A percentile compares a stretch with the other conserved stretches of the same genome.
phyloP scores from a whole-genome alignment of 2,113 vertebrate genomes.

The Labrus mixtus region DNA sequence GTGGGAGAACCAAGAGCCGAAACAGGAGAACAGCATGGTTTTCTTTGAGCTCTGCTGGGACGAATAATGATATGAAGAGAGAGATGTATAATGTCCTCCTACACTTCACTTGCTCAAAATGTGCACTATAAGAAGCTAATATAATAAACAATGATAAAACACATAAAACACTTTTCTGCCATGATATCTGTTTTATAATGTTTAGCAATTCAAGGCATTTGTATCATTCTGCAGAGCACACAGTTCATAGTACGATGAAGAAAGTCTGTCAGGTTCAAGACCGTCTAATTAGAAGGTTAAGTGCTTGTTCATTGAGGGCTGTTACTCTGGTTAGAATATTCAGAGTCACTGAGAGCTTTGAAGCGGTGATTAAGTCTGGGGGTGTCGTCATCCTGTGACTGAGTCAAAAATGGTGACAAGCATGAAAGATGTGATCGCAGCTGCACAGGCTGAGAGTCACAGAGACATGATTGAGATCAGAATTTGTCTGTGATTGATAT shows the following conservation, averaged over 20 bases:
- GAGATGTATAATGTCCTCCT: not conserved
- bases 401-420: not conserved
- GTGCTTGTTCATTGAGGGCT: not conserved
- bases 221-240: not conserved
- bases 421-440: not conserved
- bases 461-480: not conserved
- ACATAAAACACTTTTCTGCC: too few species aligned
- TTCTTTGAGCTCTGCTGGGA: not conserved
- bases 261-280: not conserved
- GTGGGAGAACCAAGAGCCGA: slow-evolving; percentile 36
- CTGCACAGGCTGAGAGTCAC: not conserved
- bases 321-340: not conserved
- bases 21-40: not conserved
- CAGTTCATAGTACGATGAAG: not conserved
- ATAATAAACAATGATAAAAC: too few species aligned
- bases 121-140: not conserved
- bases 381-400: not conserved
- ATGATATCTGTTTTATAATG: too few species aligned
- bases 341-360: not conserved
- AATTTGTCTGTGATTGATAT: not conserved
- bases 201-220: not conserved
- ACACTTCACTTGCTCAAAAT: not conserved
- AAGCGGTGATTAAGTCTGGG: not conserved
- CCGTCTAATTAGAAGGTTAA: not conserved
- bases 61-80: not conserved